These are phyloP conservation scores for Lucilia sericata DNA, from an alignment of 1,140 invertebrate genomes.

Conservation along the genomic window DNA sequence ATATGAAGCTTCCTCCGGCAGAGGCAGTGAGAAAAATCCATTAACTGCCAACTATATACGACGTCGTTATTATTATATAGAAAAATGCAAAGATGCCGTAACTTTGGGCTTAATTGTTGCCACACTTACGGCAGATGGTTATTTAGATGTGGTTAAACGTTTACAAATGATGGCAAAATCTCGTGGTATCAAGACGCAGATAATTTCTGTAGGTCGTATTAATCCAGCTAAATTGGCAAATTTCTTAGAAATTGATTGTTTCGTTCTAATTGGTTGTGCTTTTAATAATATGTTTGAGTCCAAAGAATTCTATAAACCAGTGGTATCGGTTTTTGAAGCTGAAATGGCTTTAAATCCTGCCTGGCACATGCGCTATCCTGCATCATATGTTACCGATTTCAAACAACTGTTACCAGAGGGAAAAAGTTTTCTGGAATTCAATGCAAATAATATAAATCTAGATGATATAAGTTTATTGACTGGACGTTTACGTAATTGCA, in stretches of 20 bases:
- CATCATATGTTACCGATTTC: slow-evolving; percentile 82
- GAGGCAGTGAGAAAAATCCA: slow-evolving; percentile 57
- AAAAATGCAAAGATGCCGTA: slow-evolving; percentile 89
- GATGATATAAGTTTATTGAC: slow-evolving; percentile 79
- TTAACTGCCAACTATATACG: slow-evolving; percentile 74
- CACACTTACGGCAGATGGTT: slow-evolving; percentile 86
- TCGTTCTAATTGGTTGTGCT: slow-evolving; percentile 90
- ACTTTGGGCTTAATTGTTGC: slow-evolving; percentile 90
- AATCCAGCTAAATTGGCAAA: slow-evolving; percentile 94
- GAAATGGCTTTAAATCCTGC: slow-evolving; percentile 86
- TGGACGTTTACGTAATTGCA: slow-evolving; percentile 71
- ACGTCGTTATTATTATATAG: slow-evolving; percentile 84
- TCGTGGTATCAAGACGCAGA: slow-evolving; percentile 87
- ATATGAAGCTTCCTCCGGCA: slow-evolving; percentile 52
- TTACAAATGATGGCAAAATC: slow-evolving; percentile 80
- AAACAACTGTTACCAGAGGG: slow-evolving; percentile 79
- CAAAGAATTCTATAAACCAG: slow-evolving; percentile 88
- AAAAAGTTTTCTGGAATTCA: slow-evolving; percentile 70
- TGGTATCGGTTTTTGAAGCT: slow-evolving; percentile 92
- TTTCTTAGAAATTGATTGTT: slow-evolving; percentile 85
- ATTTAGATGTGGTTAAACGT: slow-evolving; percentile 80
- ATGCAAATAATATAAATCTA: slow-evolving; percentile 68
- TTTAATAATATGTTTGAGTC: slow-evolving; percentile 87
- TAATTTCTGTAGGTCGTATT: slow-evolving; percentile 92
- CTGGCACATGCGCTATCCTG: slow-evolving; percentile 72